These are phyloP conservation scores for Drosophila repleta DNA, from an alignment of 1,140 invertebrate species.

Conservation along the genomic window DNA sequence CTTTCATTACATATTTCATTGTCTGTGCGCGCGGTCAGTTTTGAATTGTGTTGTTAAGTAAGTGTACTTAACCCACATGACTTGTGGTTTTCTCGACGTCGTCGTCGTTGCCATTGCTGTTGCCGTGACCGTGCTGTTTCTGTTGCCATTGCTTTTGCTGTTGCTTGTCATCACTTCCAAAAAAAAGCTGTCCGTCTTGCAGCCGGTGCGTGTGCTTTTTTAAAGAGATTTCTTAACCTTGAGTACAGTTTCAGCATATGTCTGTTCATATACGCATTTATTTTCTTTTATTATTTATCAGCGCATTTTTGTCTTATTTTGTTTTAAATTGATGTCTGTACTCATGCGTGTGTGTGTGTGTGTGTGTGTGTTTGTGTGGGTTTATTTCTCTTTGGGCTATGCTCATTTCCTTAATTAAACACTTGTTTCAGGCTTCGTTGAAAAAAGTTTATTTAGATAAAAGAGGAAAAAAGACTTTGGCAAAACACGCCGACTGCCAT, in stretches of 20 bases:
- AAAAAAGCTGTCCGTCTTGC: constrained; percentile 71
- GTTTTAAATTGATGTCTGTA: constrained; percentile 57
- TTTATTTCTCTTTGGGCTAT: constrained; percentile 57
- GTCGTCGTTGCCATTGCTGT: neutral
- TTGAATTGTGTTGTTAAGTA: constrained; percentile 78
- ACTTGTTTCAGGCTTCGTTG: constrained; percentile 75
- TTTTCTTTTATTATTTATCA: constrained; percentile 59
- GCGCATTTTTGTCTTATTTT: constrained; percentile 68
- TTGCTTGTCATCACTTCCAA: constrained; percentile 66
- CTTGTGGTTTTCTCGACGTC: constrained; percentile 66
- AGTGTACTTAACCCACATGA: constrained; percentile 82
- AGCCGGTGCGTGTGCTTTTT: constrained; percentile 49
- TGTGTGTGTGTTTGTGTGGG: constrained; percentile 34
- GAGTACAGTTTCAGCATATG: constrained; percentile 70
- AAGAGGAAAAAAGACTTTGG: constrained; percentile 22
- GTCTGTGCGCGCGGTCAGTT: constrained; percentile 72
- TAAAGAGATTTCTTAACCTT: constrained; percentile 78
- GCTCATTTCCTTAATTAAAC: constrained; percentile 80
- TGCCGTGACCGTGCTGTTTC: constrained; percentile 18
- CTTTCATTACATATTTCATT: constrained; percentile 69
- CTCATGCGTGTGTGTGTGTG: constrained; percentile 24
- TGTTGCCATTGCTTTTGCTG: constrained; percentile 14
- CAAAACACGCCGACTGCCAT: constrained; percentile 50
- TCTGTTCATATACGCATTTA: constrained; percentile 46
- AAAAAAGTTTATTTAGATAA: constrained; percentile 35